Base-by-base conservation (phyloP, 2,888 invertebrate species). In the Coelinius sp. region DNA sequence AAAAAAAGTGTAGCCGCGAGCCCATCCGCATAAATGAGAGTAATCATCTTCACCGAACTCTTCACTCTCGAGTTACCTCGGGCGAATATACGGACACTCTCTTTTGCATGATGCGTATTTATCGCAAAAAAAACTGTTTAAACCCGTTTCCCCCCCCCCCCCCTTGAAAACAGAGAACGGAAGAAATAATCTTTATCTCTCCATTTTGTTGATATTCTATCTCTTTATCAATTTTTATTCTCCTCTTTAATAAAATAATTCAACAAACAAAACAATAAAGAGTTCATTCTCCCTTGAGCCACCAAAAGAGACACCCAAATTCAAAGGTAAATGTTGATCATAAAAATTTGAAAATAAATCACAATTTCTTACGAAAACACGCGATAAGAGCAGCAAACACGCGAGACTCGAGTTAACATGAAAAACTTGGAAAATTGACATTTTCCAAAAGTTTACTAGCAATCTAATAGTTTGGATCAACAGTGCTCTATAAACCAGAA, bases 21-120 rank as follows among this genome's bases (percentile, higher is more conserved):
- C 59, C 52, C 63, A 72, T 59, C 74, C 73, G 77, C 78, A 74
- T 78, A 73, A 74, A 76, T 74, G 75, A 73, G 75, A 74, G 75
- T 76, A 78, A 80, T 80, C 76, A 78, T 78, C 35, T 65, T 53
- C 49, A 53, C 70, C 59, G 41, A 22, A 59, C 62, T 59, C 62
- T 70, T 20, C 49, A n/a, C n/a, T 31, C 71, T 68, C 62, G 27
- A 70, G 53, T 71, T 71, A 73, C 75, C 76, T 59, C 72, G 44
- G 75, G 75, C 73, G 73, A 71, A 74, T 73, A 72, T 75, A 75
- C 67, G 70, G 67, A 46, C 68, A 31, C 31, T 59, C 25, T 53
- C 25, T 22, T 53, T 66, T 70, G 73, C 70, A 70, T 38, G 41
- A 62, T 68, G 68, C 62, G 31, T 70, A 65, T 73, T 35, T 44